A percentile compares a stretch with the other conserved stretches of the same genome.
Conservation (phyloP, 2,113 vertebrate species). For the Podilymbus podiceps region DNA sequence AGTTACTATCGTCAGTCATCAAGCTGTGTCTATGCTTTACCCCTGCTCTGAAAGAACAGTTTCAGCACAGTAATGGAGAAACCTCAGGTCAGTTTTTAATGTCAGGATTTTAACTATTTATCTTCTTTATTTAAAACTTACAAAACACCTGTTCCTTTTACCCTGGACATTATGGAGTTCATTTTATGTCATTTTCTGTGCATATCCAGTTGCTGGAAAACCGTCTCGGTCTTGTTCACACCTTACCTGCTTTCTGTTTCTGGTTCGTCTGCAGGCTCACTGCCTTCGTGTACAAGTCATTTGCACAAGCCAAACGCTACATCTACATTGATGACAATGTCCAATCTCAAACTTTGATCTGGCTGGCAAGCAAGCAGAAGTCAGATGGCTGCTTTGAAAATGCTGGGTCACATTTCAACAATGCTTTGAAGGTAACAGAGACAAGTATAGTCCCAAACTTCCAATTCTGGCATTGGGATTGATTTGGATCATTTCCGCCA, state of each 20-base stretch:
- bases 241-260: neutral
- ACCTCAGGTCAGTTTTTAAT: neutral
- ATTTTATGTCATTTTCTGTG: neutral
- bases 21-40: neutral
- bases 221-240: neutral
- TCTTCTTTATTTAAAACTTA: neutral
- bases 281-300: slow-evolving; percentile 60
- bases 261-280: slow-evolving; percentile 58
- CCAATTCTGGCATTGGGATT: neutral
- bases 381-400: slow-evolving; percentile 79
- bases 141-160: neutral
- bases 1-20: neutral
- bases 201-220: neutral
- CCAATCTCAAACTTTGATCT: slow-evolving; percentile 59
- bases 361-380: slow-evolving; percentile 64
- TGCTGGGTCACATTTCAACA: slow-evolving; percentile 78
- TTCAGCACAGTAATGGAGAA: neutral
- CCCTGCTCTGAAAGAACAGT: neutral
- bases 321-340: slow-evolving; percentile 58
- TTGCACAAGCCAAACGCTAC: slow-evolving; percentile 35
- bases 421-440: slow-evolving; percentile 77
- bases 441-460: neutral
- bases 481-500: neutral
- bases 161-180: neutral
- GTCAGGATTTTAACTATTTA: neutral